A percentile compares a stretch with the other conserved stretches of the same genome.
These are phyloP conservation scores for Circaetus cinerascens DNA, from an alignment of 2,113 vertebrate genomes.

Conservation along the genomic window DNA sequence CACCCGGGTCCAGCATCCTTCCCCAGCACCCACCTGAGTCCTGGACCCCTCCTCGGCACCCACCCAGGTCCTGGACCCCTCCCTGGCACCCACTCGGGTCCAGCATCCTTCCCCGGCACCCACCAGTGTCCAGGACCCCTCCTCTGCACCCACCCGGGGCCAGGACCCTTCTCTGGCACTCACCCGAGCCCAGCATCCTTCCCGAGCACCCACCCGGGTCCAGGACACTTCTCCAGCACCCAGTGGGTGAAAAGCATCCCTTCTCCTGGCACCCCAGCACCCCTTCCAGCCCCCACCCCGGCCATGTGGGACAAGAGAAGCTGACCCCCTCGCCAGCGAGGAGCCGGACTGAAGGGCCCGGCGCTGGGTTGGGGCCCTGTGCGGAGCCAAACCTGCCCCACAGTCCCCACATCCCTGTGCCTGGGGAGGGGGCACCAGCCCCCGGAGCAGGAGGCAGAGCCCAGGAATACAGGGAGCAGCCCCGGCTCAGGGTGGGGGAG, in stretches of 20 bases:
- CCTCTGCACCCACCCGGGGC: background rate
- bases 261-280: too few species aligned
- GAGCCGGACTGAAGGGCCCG: fast-evolving
- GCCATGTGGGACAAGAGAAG: background rate
- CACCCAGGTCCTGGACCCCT: too few species aligned
- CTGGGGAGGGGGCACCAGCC: background rate
- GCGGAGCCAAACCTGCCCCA: background rate
- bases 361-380: too few species aligned
- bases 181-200: background rate
- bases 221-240: background rate
- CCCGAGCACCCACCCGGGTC: background rate
- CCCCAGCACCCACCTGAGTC: too few species aligned
- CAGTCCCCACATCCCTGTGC: fast-evolving
- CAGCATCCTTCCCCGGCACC: background rate
- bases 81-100: too few species aligned
- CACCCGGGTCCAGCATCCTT: background rate
- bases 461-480: background rate
- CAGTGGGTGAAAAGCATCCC: background rate
- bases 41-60: too few species aligned
- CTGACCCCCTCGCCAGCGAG: background rate
- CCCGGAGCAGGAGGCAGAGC: background rate
- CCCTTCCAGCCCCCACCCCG: background rate
- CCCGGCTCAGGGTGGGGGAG: fast-evolving
- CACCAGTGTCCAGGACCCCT: background rate
- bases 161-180: background rate